Percentiles rank a stretch among this genome's conserved stretches.
These are phyloP conservation scores for Sycophaga agraensis DNA, from an alignment of 1,140 invertebrate species.

Conservation along the genomic window DNA sequence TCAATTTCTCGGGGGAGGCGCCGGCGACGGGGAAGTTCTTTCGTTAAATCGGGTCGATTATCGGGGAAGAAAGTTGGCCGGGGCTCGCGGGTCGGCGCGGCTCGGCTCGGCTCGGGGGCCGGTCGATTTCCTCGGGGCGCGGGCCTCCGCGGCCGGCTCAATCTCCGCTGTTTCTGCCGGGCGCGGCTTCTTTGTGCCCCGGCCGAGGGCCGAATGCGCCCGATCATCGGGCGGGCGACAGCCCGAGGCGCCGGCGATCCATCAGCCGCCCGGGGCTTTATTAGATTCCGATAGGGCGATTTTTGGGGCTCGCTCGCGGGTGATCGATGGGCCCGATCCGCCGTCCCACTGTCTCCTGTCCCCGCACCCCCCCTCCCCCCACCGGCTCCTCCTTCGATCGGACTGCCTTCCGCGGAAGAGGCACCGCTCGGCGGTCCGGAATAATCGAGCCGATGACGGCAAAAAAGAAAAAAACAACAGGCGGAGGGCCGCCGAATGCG, in stretches of 20 bases:
- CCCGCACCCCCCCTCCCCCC: too few relatives aligned
- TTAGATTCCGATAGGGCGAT: slow-evolving; percentile 19
- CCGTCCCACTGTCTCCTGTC: too few relatives aligned
- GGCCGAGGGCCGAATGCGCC: too few relatives aligned
- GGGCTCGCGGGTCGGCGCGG: background rate
- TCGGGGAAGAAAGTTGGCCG: slow-evolving; percentile 10
- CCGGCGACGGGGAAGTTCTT: background rate
- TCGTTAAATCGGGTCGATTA: slow-evolving; percentile 6
- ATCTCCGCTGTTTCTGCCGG: slow-evolving; percentile 20
- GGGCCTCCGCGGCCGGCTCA: slow-evolving; percentile 9
- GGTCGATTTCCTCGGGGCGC: slow-evolving; percentile 32
- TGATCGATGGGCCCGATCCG: too few relatives aligned
- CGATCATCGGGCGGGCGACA: too few relatives aligned
- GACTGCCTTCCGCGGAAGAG: too few relatives aligned
- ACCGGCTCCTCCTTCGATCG: too few relatives aligned
- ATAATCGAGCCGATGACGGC: slow-evolving; percentile 7
- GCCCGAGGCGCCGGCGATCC: too few relatives aligned
- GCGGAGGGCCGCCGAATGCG: too few relatives aligned
- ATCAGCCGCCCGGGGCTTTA: background rate
- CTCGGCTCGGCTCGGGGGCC: slow-evolving; percentile 19
- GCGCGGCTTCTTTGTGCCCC: background rate
- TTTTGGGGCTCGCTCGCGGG: background rate
- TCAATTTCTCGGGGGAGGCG: too few relatives aligned
- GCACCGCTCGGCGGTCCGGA: background rate
- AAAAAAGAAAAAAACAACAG: too few relatives aligned